Evolutionary conservation across 2,888 invertebrate genomes (phyloP), one percentile per base, ranked within the genome.

Genomic region (Synergus gifuensis): DNA sequence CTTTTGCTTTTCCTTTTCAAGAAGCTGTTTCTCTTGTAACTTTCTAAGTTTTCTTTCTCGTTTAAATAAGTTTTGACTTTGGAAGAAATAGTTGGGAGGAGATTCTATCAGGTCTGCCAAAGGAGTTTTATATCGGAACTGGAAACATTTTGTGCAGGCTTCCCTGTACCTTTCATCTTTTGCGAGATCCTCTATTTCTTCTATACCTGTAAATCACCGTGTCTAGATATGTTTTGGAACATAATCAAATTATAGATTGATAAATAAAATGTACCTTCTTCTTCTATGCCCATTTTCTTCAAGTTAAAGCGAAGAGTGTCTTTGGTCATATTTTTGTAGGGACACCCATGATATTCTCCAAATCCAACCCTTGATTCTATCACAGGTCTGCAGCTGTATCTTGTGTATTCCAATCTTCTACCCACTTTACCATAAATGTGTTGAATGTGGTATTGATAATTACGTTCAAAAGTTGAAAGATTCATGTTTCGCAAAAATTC

Each of bases 381-480:
- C 82, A 99, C 96, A 93, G 96, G 98, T 87, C 96, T 93, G 92
- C 99, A 99, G 87, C 97, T 97, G 88, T 96, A 96, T 0, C 99
- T 98, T 0, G 97, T 95, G 90, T 98, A 99, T 90, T 97, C 96
- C 3, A 95, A 95, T 91, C 97, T 95, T 86, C 96, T 97, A 0
- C 99, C 99, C 90, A 98, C 98, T 93, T 98, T 97, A 36, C 99
- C 99, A 93, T 97, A 99, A 90, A 96, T 96, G 92, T 99, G 98
- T 40, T 98, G 95, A 77, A 99, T 95, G 89, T 95, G 95, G 92
- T 99, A 99, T 1, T 96, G 94, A 93, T 99, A 98, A 84, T 95
- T 94, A 90, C 98, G 98, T 78, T 98, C 97, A 94, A 99, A 99
- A 94, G 97, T 95, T 90, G 97, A 96, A 3, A 81, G 63, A 83